Percentiles rank a stretch among this genome's conserved stretches.
These are phyloP conservation scores for Agrochola macilenta DNA, from an alignment of 2,888 invertebrate species.

Conservation along the genomic window DNA sequence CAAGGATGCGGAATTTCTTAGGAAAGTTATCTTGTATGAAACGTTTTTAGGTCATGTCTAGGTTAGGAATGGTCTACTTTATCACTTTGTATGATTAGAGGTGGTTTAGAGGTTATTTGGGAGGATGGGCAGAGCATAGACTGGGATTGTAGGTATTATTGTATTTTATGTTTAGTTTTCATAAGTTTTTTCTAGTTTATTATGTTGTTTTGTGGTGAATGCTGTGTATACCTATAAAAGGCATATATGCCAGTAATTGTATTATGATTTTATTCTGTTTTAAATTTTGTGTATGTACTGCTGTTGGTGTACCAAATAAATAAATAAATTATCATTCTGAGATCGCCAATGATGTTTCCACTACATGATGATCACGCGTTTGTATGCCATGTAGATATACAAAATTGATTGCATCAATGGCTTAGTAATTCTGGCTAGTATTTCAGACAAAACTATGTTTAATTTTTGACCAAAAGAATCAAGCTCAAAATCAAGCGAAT, in stretches of 20 bases:
- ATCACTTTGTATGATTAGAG: conserved; percentile 49
- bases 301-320: no score
- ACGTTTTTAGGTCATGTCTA: conserved; percentile 47
- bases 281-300: no score
- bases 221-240: no score
- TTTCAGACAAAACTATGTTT: background rate
- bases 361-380: no score
- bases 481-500: no score
- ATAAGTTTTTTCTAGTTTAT: no score
- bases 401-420: background rate
- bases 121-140: background rate
- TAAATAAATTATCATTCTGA: background rate
- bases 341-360: background rate
- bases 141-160: background rate
- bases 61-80: conserved; percentile 37
- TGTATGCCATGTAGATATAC: background rate
- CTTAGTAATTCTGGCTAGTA: background rate
- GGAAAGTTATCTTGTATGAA: conserved; percentile 49
- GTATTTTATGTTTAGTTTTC: no score
- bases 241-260: no score
- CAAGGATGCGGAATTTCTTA: conserved; percentile 47
- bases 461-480: background rate
- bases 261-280: no score
- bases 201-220: no score
- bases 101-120: conserved; percentile 9